These are phyloP conservation scores for Cinara cedri DNA, from an alignment of 2,888 invertebrate genomes.

Conservation along the genomic window DNA sequence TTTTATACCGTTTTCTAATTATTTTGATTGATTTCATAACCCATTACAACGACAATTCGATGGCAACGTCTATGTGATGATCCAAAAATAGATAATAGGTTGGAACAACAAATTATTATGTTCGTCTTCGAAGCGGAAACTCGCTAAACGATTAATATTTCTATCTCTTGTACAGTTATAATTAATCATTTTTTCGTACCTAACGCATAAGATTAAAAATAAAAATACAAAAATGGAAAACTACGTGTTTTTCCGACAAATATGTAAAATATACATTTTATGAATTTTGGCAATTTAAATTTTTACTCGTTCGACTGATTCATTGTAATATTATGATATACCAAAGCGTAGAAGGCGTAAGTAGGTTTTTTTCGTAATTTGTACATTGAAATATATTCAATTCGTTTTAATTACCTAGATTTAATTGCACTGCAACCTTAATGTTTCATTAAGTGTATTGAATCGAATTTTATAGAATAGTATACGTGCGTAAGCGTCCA, in stretches of 20 bases:
- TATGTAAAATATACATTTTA: background rate
- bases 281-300: constrained; percentile 4
- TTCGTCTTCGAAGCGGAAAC: too few species aligned
- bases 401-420: background rate
- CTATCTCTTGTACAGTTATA: background rate
- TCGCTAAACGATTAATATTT: background rate
- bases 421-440: background rate
- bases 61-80: background rate
- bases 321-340: background rate
- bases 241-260: background rate
- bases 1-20: background rate
- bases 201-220: too few species aligned
- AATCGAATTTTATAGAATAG: background rate
- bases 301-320: constrained; percentile 5
- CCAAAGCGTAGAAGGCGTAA: too few species aligned
- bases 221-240: constrained; percentile 8
- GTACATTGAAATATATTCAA: background rate
- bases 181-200: background rate
- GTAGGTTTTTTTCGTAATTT: background rate
- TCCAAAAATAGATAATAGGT: too few species aligned
- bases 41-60: background rate
- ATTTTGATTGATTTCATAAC: background rate
- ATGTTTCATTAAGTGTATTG: background rate
- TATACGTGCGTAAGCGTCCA: background rate
- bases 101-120: too few species aligned